Evolutionary conservation across 2,888 invertebrate genomes (phyloP).

Genomic region (Lasioglossum pauxillum): DNA sequence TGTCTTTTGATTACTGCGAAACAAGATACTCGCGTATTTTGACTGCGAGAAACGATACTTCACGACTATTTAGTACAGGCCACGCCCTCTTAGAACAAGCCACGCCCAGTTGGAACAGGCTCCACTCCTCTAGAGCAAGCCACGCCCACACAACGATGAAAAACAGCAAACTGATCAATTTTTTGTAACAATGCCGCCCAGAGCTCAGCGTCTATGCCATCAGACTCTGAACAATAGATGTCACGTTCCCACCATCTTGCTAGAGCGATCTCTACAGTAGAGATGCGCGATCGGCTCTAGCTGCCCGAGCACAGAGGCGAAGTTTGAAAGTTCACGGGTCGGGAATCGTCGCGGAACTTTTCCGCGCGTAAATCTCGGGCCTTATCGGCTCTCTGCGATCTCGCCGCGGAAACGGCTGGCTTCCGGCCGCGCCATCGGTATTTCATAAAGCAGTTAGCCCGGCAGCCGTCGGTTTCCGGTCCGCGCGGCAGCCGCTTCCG

Average conservation of each 20-base stretch:
- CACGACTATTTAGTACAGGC: neutral
- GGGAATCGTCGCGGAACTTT: slow-evolving; percentile 52
- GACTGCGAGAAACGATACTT: neutral
- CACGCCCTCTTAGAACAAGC: neutral
- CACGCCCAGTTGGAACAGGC: neutral
- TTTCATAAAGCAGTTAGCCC: slow-evolving; percentile 71
- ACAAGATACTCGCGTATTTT: too few relatives aligned
- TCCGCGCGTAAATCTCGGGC: slow-evolving; percentile 48
- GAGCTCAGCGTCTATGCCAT: neutral
- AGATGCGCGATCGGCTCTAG: neutral
- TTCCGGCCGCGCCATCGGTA: slow-evolving; percentile 62
- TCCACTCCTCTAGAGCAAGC: neutral
- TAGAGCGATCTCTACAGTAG: neutral
- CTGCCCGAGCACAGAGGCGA: neutral
- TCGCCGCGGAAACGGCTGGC: slow-evolving; percentile 58
- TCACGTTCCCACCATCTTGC: neutral
- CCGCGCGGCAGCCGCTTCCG: slow-evolving; percentile 36
- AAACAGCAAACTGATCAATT: neutral
- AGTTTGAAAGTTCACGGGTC: slow-evolving; percentile 19
- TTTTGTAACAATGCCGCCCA: neutral
- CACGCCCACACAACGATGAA: neutral
- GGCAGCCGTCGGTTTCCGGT: slow-evolving; percentile 58
- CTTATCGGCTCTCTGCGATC: slow-evolving; percentile 52
- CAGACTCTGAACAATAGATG: neutral
- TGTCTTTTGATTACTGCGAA: neutral